phyloP scores from a whole-genome alignment of 2,797 vertebrate species.

The Trachurus trachurus region DNA sequence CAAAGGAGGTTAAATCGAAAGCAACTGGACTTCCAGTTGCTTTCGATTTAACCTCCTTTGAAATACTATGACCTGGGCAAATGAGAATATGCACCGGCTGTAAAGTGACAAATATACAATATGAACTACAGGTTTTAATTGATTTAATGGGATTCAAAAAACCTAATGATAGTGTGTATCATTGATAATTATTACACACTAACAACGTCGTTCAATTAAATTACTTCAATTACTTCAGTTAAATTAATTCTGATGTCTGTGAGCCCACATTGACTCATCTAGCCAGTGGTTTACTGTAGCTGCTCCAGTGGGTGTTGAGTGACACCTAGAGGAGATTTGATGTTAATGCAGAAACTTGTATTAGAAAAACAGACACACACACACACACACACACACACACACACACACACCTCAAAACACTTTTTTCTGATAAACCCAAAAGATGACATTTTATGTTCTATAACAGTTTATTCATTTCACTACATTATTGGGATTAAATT shows the following conservation, averaged over 20 bases:
- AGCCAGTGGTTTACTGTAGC: not conserved
- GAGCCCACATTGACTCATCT: constrained; percentile 10
- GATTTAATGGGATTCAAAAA: not conserved
- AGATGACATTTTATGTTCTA: not conserved
- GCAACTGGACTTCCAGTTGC: no score
- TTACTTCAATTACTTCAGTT: not conserved
- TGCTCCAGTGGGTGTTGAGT: constrained; percentile 30
- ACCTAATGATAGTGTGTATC: not conserved
- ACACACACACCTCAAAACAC: not conserved
- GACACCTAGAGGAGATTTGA: constrained; percentile 73
- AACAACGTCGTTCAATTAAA: not conserved
- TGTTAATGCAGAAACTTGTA: constrained; percentile 53
- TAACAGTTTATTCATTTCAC: not conserved
- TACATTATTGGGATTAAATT: not conserved
- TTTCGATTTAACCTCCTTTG: no score
- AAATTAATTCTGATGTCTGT: constrained; percentile 5
- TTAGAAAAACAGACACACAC: not conserved
- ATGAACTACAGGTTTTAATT: not conserved
- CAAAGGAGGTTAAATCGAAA: no score
- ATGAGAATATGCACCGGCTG: no score
- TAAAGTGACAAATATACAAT: not conserved
- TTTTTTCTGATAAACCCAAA: not conserved
- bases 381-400: no score
- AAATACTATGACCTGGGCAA: no score
- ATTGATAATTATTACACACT: not conserved